Conservation (phyloP, 2,797 vertebrate species). For the Galaxias olidus region DNA sequence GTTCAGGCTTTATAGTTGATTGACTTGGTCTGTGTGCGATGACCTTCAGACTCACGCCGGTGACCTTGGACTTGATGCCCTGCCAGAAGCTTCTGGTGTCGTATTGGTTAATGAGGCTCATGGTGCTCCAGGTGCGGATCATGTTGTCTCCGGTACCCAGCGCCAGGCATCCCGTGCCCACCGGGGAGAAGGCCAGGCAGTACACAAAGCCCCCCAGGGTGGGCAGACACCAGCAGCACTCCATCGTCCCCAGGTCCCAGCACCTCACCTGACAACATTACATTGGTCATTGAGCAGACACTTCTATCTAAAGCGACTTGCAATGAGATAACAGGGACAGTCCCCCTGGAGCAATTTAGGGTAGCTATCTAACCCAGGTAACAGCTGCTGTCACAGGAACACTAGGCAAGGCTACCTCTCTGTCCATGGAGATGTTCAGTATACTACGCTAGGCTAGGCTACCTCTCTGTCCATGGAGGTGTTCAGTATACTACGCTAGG, state of each 20-base stretch:
- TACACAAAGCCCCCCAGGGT: constrained; percentile 93
- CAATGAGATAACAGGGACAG: no score
- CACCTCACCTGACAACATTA: constrained; percentile 86
- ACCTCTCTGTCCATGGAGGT: no score
- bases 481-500: no score
- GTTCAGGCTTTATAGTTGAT: no score
- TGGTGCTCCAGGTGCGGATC: constrained; percentile 93
- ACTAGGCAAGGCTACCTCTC: no score
- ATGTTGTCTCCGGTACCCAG: constrained; percentile 92
- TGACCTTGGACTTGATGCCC: constrained; percentile 94
- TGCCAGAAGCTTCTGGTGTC: constrained; percentile 93
- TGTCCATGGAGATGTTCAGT: no score
- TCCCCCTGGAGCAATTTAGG: no score
- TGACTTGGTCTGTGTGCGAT: no score
- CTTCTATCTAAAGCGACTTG: no score
- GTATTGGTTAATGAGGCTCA: constrained; percentile 84
- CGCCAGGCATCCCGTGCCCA: constrained; percentile 86
- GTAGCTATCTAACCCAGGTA: no score
- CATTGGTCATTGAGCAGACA: not conserved
- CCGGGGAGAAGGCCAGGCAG: constrained; percentile 87
- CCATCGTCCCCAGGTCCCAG: constrained; percentile 87
- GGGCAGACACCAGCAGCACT: constrained; percentile 91
- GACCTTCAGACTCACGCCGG: constrained; percentile 79
- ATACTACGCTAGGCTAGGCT: no score
- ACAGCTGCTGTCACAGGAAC: no score